Evolutionary conservation across 2,113 vertebrate genomes (phyloP).

Genomic region (Nothoprocta perdicaria): DNA sequence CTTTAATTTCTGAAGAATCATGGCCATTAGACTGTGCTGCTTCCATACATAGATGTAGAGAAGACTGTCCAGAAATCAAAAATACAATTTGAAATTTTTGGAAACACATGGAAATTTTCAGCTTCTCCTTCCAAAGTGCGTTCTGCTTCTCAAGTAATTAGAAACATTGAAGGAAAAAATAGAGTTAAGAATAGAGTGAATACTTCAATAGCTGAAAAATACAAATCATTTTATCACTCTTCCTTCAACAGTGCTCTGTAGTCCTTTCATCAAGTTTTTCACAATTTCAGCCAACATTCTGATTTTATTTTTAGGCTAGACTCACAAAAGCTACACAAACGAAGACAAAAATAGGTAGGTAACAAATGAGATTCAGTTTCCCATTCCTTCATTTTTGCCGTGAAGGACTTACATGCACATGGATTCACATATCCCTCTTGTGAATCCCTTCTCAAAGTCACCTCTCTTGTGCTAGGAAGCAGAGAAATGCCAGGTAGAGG

Average conservation of each 20-base stretch:
- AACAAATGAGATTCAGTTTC: not conserved
- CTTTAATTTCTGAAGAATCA: not conserved
- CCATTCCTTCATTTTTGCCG: not conserved
- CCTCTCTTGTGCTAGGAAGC: not conserved
- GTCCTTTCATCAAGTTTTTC: constrained; percentile 37
- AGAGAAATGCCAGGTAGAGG: not conserved
- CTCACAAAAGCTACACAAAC: not conserved
- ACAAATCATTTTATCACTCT: not conserved
- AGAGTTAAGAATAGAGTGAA: constrained; percentile 3
- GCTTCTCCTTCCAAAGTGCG: not conserved
- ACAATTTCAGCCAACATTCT: constrained; percentile 22
- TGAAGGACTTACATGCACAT: fast-evolving
- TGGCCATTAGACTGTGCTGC: not conserved
- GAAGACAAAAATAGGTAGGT: not conserved
- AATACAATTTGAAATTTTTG: constrained; percentile 6
- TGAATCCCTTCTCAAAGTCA: not conserved
- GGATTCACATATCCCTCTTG: not conserved
- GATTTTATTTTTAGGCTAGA: constrained; percentile 40
- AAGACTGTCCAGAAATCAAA: not conserved
- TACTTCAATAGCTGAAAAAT: not conserved
- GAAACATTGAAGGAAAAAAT: not conserved
- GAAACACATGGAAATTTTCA: not conserved
- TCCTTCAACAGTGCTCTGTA: not conserved
- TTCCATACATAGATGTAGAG: not conserved
- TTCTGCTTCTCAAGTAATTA: not conserved